Evolutionary conservation across 2,888 invertebrate genomes (phyloP).

Genomic region (Cantharis lateralis): DNA sequence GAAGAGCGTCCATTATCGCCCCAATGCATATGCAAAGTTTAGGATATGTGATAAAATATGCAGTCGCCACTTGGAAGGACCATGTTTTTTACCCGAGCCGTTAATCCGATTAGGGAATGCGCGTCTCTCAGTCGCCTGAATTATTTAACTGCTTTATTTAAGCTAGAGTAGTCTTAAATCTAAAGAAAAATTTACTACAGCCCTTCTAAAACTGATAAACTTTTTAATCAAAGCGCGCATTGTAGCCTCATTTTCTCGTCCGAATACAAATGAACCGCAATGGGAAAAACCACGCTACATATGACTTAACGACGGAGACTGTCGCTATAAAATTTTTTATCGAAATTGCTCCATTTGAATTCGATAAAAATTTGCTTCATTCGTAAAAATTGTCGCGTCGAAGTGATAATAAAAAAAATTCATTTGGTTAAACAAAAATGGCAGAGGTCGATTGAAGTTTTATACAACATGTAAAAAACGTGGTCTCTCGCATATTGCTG

Average conservation of each 20-base stretch:
- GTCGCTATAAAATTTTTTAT: background rate
- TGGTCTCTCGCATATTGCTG: conserved; percentile 12
- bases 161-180: conserved; percentile 17
- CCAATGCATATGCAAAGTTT: conserved; percentile 29
- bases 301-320: background rate
- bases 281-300: background rate
- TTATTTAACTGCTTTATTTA: conserved; percentile 26
- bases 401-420: background rate
- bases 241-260: background rate
- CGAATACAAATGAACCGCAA: background rate
- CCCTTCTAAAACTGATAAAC: conserved; percentile 1
- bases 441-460: background rate
- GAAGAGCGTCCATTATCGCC: conserved; percentile 12
- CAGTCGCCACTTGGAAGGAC: conserved; percentile 24
- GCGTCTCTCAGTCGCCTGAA: conserved; percentile 26
- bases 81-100: conserved; percentile 28
- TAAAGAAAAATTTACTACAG: conserved; percentile 11
- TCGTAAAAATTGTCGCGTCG: background rate
- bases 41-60: conserved; percentile 30
- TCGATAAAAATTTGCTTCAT: background rate
- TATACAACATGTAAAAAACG: background rate
- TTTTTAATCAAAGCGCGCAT: background rate
- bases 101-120: conserved; percentile 30
- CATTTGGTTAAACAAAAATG: background rate
- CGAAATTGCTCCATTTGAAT: background rate